A percentile compares a stretch with the other conserved stretches of the same genome.
Evolutionary conservation across 2,113 vertebrate genomes (phyloP).

Genomic region (Hymenochirus boettgeri): DNA sequence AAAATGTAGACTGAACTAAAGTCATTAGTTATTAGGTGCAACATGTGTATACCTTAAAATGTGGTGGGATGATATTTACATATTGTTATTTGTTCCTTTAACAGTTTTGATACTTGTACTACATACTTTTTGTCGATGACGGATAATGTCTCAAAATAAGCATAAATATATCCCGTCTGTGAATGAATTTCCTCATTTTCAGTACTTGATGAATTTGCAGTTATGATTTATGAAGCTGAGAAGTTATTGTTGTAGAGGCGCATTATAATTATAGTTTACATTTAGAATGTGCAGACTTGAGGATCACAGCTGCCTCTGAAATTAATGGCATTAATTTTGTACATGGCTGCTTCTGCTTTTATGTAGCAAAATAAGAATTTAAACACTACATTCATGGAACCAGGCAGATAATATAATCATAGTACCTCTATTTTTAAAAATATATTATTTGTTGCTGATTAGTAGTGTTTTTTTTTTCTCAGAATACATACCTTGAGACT

Average conservation of each 20-base stretch:
- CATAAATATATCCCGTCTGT: neutral
- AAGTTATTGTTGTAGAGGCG: constrained; percentile 32
- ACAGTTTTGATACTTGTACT: neutral
- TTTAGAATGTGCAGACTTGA: constrained; percentile 23
- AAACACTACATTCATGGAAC: constrained; percentile 7
- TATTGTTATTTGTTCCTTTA: neutral
- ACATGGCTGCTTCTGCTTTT: constrained; percentile 27
- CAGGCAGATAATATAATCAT: neutral
- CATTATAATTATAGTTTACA: constrained; percentile 38
- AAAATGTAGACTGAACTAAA: no score
- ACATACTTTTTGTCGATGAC: neutral
- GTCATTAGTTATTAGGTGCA: no score
- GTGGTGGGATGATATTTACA: no score
- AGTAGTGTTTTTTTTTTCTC: no score
- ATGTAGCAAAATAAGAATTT: constrained; percentile 21
- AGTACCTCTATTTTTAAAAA: neutral
- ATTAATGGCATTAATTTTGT: constrained; percentile 39
- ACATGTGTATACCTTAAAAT: no score
- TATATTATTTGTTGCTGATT: no score
- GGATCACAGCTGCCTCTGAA: constrained; percentile 26
- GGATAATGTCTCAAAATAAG: neutral
- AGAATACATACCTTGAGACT: no score
- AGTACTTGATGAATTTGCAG: constrained; percentile 14
- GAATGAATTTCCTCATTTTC: neutral
- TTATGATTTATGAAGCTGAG: constrained; percentile 32